These are phyloP conservation scores for Pseudanteris insignis DNA, from an alignment of 2,888 invertebrate species.

Conservation along the genomic window DNA sequence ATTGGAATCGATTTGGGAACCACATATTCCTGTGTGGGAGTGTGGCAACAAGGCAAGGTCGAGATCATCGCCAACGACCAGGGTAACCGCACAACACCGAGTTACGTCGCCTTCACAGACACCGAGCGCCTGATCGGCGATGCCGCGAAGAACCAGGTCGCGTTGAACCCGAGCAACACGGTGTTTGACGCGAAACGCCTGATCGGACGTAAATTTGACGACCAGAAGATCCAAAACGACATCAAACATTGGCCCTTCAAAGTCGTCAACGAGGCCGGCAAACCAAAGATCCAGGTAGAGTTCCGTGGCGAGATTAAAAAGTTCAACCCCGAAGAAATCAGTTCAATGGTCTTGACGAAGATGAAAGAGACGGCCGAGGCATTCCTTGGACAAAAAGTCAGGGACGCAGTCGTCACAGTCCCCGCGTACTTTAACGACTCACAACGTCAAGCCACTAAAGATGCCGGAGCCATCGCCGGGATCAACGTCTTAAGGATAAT, in stretches of 20 bases:
- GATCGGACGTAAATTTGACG: conserved; percentile 74
- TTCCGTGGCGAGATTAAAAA: conserved; percentile 66
- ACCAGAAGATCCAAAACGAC: conserved; percentile 77
- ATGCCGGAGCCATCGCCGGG: conserved; percentile 76
- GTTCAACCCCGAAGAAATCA: conserved; percentile 73
- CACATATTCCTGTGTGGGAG: conserved; percentile 73
- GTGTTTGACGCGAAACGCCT: conserved; percentile 74
- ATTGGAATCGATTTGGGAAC: conserved; percentile 70
- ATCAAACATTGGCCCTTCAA: conserved; percentile 61
- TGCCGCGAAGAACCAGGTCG: conserved; percentile 12
- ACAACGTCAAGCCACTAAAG: conserved; percentile 76
- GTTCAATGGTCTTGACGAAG: conserved; percentile 74
- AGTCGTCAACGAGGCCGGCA: conserved; percentile 68
- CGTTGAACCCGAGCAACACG: conserved; percentile 78
- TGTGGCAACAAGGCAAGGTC: conserved; percentile 75
- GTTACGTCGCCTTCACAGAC: not conserved
- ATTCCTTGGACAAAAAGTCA: conserved; percentile 73
- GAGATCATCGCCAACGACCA: conserved; percentile 2
- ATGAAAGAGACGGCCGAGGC: conserved; percentile 78
- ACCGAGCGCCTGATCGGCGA: conserved; percentile 2
- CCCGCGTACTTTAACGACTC: conserved; percentile 81
- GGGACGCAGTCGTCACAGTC: conserved; percentile 82
- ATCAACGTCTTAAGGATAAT: conserved; percentile 74
- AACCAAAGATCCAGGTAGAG: conserved; percentile 76
- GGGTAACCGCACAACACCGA: not conserved